Percentiles rank a stretch among this genome's conserved stretches.
phyloP scores from a whole-genome alignment of 2,113 vertebrate species.

The Lichenostomus cassidix region DNA sequence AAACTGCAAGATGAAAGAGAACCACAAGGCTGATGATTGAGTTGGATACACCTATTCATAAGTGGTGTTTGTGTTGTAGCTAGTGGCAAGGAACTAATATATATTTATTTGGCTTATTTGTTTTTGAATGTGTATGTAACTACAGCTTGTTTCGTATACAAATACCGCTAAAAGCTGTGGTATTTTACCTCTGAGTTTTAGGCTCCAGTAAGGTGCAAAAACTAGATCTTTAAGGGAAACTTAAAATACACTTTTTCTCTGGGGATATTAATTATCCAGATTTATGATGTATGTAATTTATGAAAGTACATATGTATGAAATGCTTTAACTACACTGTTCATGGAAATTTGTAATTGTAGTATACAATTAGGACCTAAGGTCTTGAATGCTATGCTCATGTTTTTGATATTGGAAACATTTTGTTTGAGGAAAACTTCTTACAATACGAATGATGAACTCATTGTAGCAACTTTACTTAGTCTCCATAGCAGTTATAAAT shows the following conservation, averaged over 20 bases:
- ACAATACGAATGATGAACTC: background rate
- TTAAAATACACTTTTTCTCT: background rate
- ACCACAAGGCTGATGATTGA: background rate
- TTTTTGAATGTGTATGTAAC: background rate
- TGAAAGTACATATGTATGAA: background rate
- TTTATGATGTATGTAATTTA: background rate
- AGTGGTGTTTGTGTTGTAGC: background rate
- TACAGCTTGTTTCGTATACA: background rate
- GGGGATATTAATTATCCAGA: background rate
- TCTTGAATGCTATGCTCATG: background rate
- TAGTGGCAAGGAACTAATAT: background rate
- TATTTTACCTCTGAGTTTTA: background rate
- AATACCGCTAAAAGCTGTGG: background rate
- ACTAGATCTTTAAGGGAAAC: background rate
- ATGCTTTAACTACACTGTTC: background rate
- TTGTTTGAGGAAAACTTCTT: background rate
- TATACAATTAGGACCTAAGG: background rate
- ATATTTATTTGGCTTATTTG: background rate
- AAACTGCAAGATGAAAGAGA: background rate
- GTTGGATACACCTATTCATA: background rate
- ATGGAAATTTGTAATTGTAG: background rate
- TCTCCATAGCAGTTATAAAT: background rate
- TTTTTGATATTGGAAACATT: background rate
- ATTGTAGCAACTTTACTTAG: background rate
- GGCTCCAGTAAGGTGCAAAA: background rate